phyloP scores from a whole-genome alignment of 2,888 invertebrate species.

The Apoda limacodes region DNA sequence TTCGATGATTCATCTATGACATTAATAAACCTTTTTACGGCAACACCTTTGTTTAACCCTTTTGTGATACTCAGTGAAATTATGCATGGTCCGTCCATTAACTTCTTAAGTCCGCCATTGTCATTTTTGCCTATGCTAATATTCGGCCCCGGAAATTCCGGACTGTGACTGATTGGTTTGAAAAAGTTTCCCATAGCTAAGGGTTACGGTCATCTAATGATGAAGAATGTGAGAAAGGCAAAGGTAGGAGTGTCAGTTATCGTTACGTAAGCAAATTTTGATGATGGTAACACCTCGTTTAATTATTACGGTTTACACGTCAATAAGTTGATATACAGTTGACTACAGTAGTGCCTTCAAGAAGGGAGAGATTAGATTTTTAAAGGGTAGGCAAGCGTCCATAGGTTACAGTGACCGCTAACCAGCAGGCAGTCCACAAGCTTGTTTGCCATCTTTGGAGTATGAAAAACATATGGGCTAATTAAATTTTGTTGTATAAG shows the following conservation, averaged over 20 bases:
- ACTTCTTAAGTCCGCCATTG: slow-evolving; percentile 50
- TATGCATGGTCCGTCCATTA: slow-evolving; percentile 55
- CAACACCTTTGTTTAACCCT: slow-evolving; percentile 56
- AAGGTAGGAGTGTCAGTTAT: too few relatives aligned
- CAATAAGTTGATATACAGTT: too few relatives aligned
- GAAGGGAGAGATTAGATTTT: too few relatives aligned
- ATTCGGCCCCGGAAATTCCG: slow-evolving; percentile 31
- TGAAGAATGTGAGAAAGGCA: slow-evolving; percentile 31
- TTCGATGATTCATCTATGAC: slow-evolving; percentile 43
- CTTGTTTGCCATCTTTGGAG: too few relatives aligned
- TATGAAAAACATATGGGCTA: too few relatives aligned
- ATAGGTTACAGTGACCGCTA: too few relatives aligned
- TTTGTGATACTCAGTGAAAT: slow-evolving; percentile 45
- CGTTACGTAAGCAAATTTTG: slow-evolving; percentile 22
- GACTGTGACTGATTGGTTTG: slow-evolving; percentile 57
- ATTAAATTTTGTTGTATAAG: too few relatives aligned
- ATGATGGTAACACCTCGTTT: too few relatives aligned
- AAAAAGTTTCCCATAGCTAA: slow-evolving; percentile 38
- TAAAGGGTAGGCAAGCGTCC: too few relatives aligned
- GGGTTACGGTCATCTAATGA: slow-evolving; percentile 41
- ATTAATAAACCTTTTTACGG: slow-evolving; percentile 59
- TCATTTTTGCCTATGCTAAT: slow-evolving; percentile 61
- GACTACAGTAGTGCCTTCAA: too few relatives aligned
- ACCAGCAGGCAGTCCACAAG: too few relatives aligned
- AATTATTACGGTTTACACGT: too few relatives aligned